A percentile compares a stretch with the other conserved stretches of the same genome.
Conservation (phyloP, 2,113 vertebrate genomes). For the Urocolius indicus region DNA sequence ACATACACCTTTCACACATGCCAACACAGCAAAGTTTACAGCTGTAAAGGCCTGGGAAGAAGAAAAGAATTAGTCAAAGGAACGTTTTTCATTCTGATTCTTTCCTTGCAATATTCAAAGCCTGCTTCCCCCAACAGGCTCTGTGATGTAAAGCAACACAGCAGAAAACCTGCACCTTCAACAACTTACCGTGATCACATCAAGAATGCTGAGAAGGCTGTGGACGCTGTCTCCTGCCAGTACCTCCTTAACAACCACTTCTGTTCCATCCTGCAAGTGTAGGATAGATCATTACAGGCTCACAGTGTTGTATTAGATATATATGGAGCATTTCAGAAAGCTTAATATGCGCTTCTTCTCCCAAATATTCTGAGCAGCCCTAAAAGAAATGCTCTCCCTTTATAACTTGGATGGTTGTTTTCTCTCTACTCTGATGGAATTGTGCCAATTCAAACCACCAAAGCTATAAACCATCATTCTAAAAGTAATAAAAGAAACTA, state of each 20-base stretch:
- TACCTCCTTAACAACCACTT: constrained; percentile 91
- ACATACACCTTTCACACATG: neutral
- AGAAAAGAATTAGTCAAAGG: neutral
- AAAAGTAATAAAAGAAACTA: neutral
- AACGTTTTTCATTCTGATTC: too few relatives aligned
- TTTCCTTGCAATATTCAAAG: neutral
- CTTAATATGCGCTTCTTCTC: neutral
- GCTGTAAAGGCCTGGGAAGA: neutral
- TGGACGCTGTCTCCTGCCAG: constrained; percentile 92
- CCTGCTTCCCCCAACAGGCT: rapidly evolving
- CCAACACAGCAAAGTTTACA: neutral
- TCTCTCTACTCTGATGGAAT: neutral
- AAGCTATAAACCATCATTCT: neutral
- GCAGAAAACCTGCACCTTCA: neutral
- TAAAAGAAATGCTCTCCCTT: neutral
- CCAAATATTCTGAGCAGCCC: neutral
- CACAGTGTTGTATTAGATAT: neutral
- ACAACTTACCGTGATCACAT: constrained; percentile 89
- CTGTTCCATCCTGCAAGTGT: constrained; percentile 85
- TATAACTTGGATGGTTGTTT: neutral
- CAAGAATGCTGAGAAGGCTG: constrained; percentile 93
- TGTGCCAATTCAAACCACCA: neutral
- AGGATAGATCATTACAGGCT: neutral
- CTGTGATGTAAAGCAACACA: neutral
- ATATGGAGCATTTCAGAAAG: neutral